Percentiles rank a stretch among this genome's conserved stretches.
Evolutionary conservation across 2,888 invertebrate species (phyloP).

Genomic region (Sarcophaga variegata): DNA sequence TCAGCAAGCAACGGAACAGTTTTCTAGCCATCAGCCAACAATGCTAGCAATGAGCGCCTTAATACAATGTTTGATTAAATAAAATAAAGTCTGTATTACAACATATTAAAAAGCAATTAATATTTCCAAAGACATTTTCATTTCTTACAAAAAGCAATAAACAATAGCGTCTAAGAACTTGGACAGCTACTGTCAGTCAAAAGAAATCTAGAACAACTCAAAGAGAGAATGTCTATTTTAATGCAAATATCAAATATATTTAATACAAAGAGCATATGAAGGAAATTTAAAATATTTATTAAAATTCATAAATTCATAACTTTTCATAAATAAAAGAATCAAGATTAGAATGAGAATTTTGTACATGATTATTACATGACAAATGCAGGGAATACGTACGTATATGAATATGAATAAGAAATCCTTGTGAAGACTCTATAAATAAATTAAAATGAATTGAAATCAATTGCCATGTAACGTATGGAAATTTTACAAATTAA

Average conservation of each 20-base stretch:
- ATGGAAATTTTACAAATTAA: neutral
- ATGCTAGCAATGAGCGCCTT: too few relatives aligned
- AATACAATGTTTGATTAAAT: neutral
- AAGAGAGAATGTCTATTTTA: slow-evolving; percentile 15
- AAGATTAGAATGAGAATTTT: neutral
- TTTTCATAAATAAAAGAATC: neutral
- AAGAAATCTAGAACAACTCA: neutral
- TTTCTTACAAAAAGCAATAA: neutral
- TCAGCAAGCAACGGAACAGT: too few relatives aligned
- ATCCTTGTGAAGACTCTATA: neutral
- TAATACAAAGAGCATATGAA: neutral
- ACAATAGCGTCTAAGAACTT: slow-evolving; percentile 18
- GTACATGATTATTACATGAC: neutral
- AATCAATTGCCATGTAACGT: neutral
- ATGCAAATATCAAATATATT: slow-evolving; percentile 6
- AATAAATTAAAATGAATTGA: slow-evolving; percentile 1
- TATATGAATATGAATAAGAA: neutral
- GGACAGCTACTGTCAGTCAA: slow-evolving; percentile 43
- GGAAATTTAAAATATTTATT: neutral
- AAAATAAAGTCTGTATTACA: neutral
- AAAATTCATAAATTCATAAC: slow-evolving; percentile 4
- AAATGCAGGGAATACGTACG: neutral
- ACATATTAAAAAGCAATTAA: slow-evolving; percentile 41
- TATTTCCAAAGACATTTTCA: slow-evolving; percentile 6
- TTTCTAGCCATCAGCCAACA: too few relatives aligned